These are phyloP conservation scores for Telmatherina bonti DNA, from an alignment of 2,797 vertebrate species.

Conservation along the genomic window DNA sequence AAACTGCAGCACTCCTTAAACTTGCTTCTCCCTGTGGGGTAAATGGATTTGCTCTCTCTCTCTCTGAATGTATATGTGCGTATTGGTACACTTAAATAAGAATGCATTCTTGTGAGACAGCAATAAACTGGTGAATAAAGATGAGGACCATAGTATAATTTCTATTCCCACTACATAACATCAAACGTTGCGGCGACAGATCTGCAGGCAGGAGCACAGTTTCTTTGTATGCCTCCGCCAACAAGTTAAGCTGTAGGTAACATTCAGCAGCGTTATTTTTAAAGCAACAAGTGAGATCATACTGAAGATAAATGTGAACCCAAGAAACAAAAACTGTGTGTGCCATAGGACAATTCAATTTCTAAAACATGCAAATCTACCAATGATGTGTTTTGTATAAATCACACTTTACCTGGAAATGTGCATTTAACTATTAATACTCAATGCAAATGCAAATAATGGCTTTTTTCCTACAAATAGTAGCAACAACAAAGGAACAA, in stretches of 20 bases:
- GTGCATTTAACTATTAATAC: background rate
- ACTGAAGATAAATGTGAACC: background rate
- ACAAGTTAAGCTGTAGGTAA: background rate
- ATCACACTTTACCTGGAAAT: background rate
- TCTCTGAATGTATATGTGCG: constrained; percentile 6
- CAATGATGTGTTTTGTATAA: background rate
- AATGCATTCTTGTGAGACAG: constrained; percentile 20
- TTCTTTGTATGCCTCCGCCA: background rate
- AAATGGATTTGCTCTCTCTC: constrained; percentile 28
- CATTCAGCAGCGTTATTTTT: background rate
- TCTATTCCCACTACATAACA: constrained; percentile 12
- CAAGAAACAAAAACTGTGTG: background rate
- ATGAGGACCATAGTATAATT: constrained; percentile 7
- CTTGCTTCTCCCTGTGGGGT: constrained; percentile 43
- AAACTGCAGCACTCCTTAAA: constrained; percentile 31
- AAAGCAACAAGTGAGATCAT: background rate
- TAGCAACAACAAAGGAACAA: background rate
- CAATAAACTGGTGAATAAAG: constrained; percentile 19
- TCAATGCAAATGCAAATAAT: no score
- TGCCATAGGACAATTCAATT: background rate
- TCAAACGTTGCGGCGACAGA: constrained; percentile 25
- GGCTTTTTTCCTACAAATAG: background rate
- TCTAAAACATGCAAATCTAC: background rate
- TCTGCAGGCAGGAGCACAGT: constrained; percentile 8
- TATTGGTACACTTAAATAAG: constrained; percentile 15